These are phyloP conservation scores for Pristionchus pacificus DNA, from an alignment of 1,140 invertebrate genomes.

Conservation along the genomic window DNA sequence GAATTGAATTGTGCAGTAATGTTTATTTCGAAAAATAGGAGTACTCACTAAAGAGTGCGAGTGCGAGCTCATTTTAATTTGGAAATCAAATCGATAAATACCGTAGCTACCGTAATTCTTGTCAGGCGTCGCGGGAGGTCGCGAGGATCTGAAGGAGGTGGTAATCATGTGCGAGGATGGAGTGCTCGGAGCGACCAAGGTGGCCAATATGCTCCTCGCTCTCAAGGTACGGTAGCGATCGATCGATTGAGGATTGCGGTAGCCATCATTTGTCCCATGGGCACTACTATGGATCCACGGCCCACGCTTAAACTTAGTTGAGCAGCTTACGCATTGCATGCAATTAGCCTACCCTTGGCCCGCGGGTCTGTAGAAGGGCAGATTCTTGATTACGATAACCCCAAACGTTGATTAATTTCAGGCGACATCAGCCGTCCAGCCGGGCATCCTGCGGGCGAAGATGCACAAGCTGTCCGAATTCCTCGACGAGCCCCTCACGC, in stretches of 20 bases:
- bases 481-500: slow-evolving; percentile 3
- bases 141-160: slow-evolving; percentile 15
- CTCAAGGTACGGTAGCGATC: slow-evolving; percentile 9
- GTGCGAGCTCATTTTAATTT: background rate
- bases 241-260: no score
- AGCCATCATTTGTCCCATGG: no score
- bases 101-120: background rate
- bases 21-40: background rate
- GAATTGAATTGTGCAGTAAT: background rate
- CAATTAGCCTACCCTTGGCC: no score
- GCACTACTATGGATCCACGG: no score
- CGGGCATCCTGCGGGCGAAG: slow-evolving; percentile 3
- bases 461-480: background rate
- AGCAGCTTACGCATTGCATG: no score
- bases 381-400: no score
- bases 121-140: background rate
- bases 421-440: background rate
- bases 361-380: no score
- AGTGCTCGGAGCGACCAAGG: background rate
- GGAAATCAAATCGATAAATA: background rate
- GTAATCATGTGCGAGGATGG: slow-evolving; percentile 16
- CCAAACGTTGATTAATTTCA: no score
- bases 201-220: slow-evolving; percentile 13
- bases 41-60: background rate
- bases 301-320: no score